Evolutionary conservation across 1,140 invertebrate genomes (phyloP), one percentile per base, ranked within the genome.

Genomic region (Odontomachus brunneus): DNA sequence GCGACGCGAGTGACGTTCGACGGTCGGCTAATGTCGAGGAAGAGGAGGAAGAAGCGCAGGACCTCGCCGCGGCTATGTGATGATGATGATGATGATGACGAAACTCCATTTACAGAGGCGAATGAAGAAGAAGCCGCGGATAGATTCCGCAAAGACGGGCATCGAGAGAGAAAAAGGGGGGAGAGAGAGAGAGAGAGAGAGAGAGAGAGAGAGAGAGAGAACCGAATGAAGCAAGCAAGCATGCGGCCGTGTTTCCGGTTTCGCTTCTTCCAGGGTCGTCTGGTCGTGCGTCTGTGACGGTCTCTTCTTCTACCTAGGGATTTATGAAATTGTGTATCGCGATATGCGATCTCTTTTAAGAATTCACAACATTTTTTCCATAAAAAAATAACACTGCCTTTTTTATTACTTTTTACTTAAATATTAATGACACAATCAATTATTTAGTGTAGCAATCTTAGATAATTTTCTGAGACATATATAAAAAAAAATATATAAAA

Each of bases 181-280:
- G 44, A 73, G 12, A 51, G 38, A 38, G 29, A 29, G 57, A 74
- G 33, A 26, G 33, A 33, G 17, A n/a, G n/a, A n/a, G n/a, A n/a
- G n/a, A n/a, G n/a, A n/a, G 86, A 63, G 83, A 80, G 63, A 60
- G 86, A 63, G 83, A 80, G 63, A 60, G 55, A 85, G 86, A 84
- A 76, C 83, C 82, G 88, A 90, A 90, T 88, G 86, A 88, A 88
- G 76, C 51, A 72, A 83, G 86, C 82, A 86, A 83, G 81, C 84
- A 90, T 81, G 88, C 83, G 86, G 78, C 89, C 88, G 88, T 89
- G 80, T 83, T 90, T 90, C 89, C 89, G 86, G 84, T 88, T 87
- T 88, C 75, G 65, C 74, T 65, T 57, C 63, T 71, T 74, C 65
- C 29, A 17, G 33, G 51, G 22, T 29, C 3, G 26, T 49, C 57